These are phyloP conservation scores for Zapornia atra DNA, from an alignment of 2,113 vertebrate genomes.

Conservation along the genomic window DNA sequence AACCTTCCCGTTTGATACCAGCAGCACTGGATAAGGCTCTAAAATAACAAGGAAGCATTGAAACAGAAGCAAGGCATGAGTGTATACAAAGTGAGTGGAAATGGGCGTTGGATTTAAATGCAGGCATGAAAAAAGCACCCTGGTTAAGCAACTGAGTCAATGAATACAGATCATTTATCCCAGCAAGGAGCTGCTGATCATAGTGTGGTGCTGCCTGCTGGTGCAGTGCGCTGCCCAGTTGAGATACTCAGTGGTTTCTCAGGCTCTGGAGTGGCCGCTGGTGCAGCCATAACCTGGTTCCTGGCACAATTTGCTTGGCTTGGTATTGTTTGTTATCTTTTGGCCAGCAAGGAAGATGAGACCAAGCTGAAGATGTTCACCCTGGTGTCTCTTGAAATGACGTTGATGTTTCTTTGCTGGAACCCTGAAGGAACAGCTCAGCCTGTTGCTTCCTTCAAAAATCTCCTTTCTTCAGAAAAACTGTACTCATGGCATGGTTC, in stretches of 20 bases:
- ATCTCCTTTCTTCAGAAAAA: not conserved
- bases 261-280: not conserved
- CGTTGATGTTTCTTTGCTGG: not conserved
- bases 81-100: not conserved
- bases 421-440: not conserved
- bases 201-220: not conserved
- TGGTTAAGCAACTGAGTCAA: not conserved
- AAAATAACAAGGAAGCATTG: not conserved
- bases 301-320: not conserved
- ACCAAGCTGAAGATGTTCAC: not conserved
- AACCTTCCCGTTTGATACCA: not conserved
- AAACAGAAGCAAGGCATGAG: not conserved
- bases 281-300: not conserved
- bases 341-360: not conserved
- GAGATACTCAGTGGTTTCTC: not conserved
- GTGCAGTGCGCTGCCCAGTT: not conserved
- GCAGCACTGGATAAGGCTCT: not conserved
- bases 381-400: not conserved
- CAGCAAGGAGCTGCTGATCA: not conserved
- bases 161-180: not conserved
- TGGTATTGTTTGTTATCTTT: not conserved
- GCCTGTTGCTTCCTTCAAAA: not conserved
- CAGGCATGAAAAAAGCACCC: not conserved
- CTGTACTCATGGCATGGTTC: not conserved
- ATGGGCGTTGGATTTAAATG: not conserved